Percentiles rank a stretch among this genome's conserved stretches.
phyloP scores from a whole-genome alignment of 2,797 vertebrate genomes.

The Eospalax fontanierii region DNA sequence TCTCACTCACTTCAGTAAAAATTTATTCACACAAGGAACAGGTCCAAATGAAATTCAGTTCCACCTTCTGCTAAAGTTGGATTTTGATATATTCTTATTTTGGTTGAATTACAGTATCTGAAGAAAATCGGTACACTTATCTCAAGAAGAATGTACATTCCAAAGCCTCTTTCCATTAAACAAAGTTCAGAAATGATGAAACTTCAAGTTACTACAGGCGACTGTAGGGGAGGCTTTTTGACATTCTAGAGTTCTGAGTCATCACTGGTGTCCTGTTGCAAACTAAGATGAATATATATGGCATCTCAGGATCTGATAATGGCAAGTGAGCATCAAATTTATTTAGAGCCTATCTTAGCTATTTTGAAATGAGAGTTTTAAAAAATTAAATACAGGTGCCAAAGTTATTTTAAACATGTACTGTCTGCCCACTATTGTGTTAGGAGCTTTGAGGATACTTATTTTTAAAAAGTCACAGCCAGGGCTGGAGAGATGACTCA shows the following conservation, averaged over 20 bases:
- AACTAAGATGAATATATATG: not conserved
- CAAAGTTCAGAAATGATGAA: constrained; percentile 17
- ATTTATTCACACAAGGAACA: constrained; percentile 40
- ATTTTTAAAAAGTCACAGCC: not conserved
- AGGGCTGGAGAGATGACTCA: too few relatives aligned
- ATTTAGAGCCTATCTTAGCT: not conserved
- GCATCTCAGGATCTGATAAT: not conserved
- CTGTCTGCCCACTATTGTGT: not conserved
- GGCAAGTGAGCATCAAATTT: not conserved
- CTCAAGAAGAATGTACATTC: constrained; percentile 34
- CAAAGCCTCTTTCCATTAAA: constrained; percentile 47
- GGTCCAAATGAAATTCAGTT: constrained; percentile 40
- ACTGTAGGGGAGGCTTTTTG: constrained; percentile 55
- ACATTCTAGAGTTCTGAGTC: constrained; percentile 60
- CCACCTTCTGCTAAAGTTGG: not conserved
- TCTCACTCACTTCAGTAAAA: constrained; percentile 51
- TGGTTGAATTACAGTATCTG: constrained; percentile 35
- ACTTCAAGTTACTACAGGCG: constrained; percentile 63
- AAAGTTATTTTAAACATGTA: constrained; percentile 3
- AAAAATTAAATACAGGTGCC: not conserved
- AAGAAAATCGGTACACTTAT: constrained; percentile 13
- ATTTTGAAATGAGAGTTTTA: not conserved
- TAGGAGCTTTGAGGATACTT: not conserved
- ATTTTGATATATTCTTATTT: constrained; percentile 8
- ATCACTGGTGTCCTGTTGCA: not conserved